Evolutionary conservation across 1,140 invertebrate species (phyloP).

Genomic region (Drosophila grimshawi): DNA sequence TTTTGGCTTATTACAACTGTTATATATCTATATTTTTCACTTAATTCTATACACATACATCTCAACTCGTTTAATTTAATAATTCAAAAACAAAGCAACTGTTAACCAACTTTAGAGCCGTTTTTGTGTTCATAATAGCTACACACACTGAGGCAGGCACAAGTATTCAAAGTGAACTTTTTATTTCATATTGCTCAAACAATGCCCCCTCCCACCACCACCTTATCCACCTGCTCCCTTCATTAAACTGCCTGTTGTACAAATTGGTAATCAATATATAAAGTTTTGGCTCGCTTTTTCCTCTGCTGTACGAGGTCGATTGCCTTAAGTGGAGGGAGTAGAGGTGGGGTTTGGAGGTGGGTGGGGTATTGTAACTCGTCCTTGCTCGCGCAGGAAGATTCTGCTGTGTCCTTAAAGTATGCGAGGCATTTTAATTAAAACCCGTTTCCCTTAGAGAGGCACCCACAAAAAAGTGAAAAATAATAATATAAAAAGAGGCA

Average conservation of each 20-base stretch:
- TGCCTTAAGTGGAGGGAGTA: constrained; percentile 12
- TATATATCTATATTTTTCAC: neutral
- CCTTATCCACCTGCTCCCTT: too few species aligned
- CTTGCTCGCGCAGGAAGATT: neutral
- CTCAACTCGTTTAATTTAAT: constrained; percentile 30
- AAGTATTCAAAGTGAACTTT: constrained; percentile 28
- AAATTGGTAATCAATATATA: constrained; percentile 46
- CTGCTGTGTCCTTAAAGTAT: constrained; percentile 61
- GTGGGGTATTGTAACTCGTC: too few species aligned
- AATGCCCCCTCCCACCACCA: neutral
- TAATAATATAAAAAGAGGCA: constrained; percentile 22
- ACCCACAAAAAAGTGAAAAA: constrained; percentile 23
- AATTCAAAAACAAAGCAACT: constrained; percentile 34
- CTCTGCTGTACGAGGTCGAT: constrained; percentile 29
- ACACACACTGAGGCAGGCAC: neutral
- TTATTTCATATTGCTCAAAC: neutral
- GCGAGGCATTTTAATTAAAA: constrained; percentile 77
- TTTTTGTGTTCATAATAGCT: neutral
- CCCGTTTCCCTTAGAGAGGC: constrained; percentile 36
- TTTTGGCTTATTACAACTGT: neutral
- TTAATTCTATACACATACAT: neutral
- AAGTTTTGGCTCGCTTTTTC: constrained; percentile 19
- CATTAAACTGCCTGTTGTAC: constrained; percentile 3
- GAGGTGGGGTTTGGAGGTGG: neutral
- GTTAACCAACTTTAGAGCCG: constrained; percentile 12